Conservation (phyloP, 1,140 invertebrate species). For the Cyphomyrmex costatus region DNA sequence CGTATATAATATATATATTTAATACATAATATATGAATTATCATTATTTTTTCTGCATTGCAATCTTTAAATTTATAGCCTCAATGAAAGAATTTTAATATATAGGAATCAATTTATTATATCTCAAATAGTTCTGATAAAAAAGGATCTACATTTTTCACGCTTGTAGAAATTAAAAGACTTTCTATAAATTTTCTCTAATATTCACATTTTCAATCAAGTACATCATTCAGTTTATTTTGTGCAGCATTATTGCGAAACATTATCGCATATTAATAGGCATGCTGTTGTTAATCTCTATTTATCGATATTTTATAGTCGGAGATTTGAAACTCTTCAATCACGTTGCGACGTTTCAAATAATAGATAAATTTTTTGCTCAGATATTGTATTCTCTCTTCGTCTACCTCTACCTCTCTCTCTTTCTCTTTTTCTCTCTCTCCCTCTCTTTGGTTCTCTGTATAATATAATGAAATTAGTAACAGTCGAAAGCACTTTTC, state of each 20-base stretch:
- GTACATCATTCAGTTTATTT: conserved; percentile 16
- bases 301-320: conserved; percentile 49
- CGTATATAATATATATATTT: neutral
- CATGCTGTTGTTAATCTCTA: conserved; percentile 42
- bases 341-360: neutral
- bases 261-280: conserved; percentile 43
- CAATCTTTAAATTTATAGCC: neutral
- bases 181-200: conserved; percentile 15
- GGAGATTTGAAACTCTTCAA: conserved; percentile 21
- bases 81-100: conserved; percentile 3
- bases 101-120: conserved; percentile 16
- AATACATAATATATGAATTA: neutral
- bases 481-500: conserved; percentile 15
- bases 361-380: conserved; percentile 38
- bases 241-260: neutral
- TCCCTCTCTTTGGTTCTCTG: neutral
- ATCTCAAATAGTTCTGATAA: neutral
- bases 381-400: conserved; percentile 6
- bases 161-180: conserved; percentile 29
- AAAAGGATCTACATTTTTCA: conserved; percentile 24
- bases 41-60: neutral
- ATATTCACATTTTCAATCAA: conserved; percentile 31
- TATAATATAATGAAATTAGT: conserved; percentile 41
- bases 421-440: neutral
- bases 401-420: neutral